These are phyloP conservation scores for Polyodon spathula DNA, from an alignment of 2,113 vertebrate genomes.

Conservation along the genomic window DNA sequence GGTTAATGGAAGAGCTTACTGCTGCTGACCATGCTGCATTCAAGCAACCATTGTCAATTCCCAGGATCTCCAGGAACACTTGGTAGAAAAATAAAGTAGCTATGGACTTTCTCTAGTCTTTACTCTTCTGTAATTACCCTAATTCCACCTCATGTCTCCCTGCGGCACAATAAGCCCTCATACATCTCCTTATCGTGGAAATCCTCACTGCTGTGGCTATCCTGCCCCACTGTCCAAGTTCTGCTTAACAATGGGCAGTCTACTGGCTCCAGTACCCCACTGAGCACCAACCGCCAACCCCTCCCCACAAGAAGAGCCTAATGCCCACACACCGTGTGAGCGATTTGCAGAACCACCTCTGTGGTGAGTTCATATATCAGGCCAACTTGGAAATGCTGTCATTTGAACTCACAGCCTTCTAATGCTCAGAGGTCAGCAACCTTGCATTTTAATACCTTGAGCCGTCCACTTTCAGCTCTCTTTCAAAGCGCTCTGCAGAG, in stretches of 20 bases:
- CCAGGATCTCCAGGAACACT: too few species aligned
- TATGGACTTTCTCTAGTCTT: too few species aligned
- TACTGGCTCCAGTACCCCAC: constrained; percentile 53
- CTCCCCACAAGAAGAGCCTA: constrained; percentile 24
- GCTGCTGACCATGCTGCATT: too few species aligned
- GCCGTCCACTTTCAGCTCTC: constrained; percentile 14
- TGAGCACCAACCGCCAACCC: constrained; percentile 37
- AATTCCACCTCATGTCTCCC: too few species aligned
- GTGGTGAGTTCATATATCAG: constrained; percentile 42
- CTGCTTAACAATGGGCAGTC: constrained; percentile 42
- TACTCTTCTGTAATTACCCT: too few species aligned
- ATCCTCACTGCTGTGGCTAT: constrained; percentile 1
- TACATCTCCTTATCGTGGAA: too few species aligned
- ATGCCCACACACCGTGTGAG: constrained; percentile 17
- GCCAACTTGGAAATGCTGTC: constrained; percentile 47
- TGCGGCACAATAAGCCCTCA: too few species aligned
- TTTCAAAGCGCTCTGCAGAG: constrained; percentile 8
- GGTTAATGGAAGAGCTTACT: too few species aligned
- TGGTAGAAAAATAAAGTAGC: too few species aligned
- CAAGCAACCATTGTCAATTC: too few species aligned
- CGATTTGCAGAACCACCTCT: constrained; percentile 6
- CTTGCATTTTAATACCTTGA: constrained; percentile 36
- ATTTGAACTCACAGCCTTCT: constrained; percentile 51
- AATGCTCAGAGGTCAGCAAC: constrained; percentile 53
- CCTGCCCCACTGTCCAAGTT: constrained; percentile 18